Evolutionary conservation across 2,113 vertebrate species (phyloP), one percentile per base, ranked within the genome.

Genomic region (Ia io): DNA sequence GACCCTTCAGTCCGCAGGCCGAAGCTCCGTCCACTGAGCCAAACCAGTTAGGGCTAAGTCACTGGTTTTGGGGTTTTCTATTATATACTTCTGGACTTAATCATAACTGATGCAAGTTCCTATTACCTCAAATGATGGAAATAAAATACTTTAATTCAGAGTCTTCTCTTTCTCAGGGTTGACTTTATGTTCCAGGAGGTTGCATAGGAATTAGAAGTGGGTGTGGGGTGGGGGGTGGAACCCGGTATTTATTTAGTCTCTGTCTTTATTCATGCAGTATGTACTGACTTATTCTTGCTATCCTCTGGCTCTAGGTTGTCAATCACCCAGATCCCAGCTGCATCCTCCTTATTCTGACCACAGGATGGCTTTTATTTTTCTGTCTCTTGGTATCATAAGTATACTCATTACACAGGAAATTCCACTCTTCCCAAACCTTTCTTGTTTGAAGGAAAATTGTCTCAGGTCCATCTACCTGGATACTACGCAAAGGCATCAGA

Each of bases 251-350:
- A 28, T 40, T 71, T 4, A 44, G 47, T 37, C 10, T 70, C 23
- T 3, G 40, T 13, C 63, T 83, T 23, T 78, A 0, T 16, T 51
- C 30, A 0, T 1, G 6, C 9, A 47, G 30, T n/a, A 3, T 12
- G 10, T 28, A 10, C 44, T 22, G 49, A 37, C 44, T 18, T 47
- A 6, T 40, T 30, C 37, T 53, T 44, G 13, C 80, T 20, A 0
- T 42, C 22, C 1, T 22, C 89, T 44, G 56, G 56, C 17, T 56
- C 37, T 20, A 20, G 18, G 13, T 30, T 1, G 3, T 70, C 14
- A 16, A 1, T 44, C 37, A 6, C 32, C 35, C 40, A 53, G 80
- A n/a, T 59, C 1, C 25, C 0, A 76, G 25, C 22, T 6, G 17
- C n/a, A 20, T 20, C 40, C 42, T 40, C 42, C 69, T 53, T n/a